Conservation (phyloP, 2,888 invertebrate genomes). For the Phanerotoma sp. region DNA sequence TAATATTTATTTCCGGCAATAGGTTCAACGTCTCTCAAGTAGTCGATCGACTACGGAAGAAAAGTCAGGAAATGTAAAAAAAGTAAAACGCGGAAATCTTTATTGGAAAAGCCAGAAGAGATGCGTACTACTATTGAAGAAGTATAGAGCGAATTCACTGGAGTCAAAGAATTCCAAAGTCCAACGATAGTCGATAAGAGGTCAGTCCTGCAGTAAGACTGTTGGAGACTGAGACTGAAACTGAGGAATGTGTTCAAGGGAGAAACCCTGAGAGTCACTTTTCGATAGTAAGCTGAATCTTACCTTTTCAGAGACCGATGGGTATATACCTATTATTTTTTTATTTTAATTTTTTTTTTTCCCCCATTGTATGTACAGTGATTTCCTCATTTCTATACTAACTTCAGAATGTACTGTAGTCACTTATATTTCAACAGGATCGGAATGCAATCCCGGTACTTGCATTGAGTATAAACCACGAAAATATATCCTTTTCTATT, state of each 20-base stretch:
- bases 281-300: conserved; percentile 3
- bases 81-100: not conserved
- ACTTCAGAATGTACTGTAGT: not conserved
- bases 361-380: not conserved
- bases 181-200: conserved; percentile 15
- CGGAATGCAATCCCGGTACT: conserved; percentile 35
- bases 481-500: too few species aligned
- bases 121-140: conserved; percentile 3
- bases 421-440: conserved; percentile 4
- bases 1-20: not conserved
- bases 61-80: not conserved
- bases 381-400: not conserved
- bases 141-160: not conserved
- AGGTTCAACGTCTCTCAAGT: not conserved
- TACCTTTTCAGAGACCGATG: conserved; percentile 4
- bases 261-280: conserved; percentile 8
- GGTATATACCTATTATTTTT: too few species aligned
- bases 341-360: too few species aligned
- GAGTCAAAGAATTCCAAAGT: not conserved
- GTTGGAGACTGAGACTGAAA: not conserved
- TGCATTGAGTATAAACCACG: too few species aligned
- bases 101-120: not conserved
- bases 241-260: conserved; percentile 1
- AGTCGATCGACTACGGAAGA: not conserved
- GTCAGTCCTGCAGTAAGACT: not conserved